Evolutionary conservation across 37 sponge, comb jelly and placozoan genomes (phyloP).

Genomic region (Spongilla lacustris): DNA sequence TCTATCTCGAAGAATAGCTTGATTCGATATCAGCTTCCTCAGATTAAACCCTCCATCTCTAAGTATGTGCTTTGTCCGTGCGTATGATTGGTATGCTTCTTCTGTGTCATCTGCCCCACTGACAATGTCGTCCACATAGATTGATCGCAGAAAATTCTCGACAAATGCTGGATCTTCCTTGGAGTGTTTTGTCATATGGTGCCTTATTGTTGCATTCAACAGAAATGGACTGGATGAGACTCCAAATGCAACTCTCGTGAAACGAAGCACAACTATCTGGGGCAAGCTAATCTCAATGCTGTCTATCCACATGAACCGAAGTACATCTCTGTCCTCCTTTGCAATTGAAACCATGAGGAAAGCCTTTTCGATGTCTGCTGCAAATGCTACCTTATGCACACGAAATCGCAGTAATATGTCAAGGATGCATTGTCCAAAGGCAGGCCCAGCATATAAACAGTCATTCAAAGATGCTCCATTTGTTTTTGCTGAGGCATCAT

Average conservation of each 20-base stretch:
- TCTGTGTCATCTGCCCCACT: constrained; percentile 22
- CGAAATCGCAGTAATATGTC: constrained; percentile 36
- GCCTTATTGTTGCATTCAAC: constrained; percentile 35
- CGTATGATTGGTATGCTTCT: constrained; percentile 20
- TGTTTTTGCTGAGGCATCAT: constrained; percentile 39
- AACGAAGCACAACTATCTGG: constrained; percentile 8
- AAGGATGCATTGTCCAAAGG: constrained; percentile 8
- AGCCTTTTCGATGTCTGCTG: constrained; percentile 38
- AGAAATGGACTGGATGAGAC: constrained; percentile 41
- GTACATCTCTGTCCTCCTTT: constrained; percentile 31
- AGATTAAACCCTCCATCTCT: constrained; percentile 40
- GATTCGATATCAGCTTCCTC: constrained; percentile 28
- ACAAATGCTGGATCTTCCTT: constrained; percentile 3
- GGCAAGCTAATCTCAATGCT: not conserved
- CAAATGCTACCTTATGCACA: constrained; percentile 9
- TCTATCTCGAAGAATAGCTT: constrained; percentile 8
- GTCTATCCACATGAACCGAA: constrained; percentile 38
- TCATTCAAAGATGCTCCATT: constrained; percentile 27
- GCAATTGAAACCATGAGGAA: constrained; percentile 33
- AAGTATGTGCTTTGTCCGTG: constrained; percentile 17
- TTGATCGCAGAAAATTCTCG: not conserved
- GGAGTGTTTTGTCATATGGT: constrained; percentile 2
- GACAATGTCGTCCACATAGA: constrained; percentile 32
- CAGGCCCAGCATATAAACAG: constrained; percentile 27
- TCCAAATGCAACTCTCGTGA: constrained; percentile 35